Percentiles rank a stretch among this genome's conserved stretches.
Evolutionary conservation across 2,113 vertebrate species (phyloP).

Genomic region (Helogale parvula): DNA sequence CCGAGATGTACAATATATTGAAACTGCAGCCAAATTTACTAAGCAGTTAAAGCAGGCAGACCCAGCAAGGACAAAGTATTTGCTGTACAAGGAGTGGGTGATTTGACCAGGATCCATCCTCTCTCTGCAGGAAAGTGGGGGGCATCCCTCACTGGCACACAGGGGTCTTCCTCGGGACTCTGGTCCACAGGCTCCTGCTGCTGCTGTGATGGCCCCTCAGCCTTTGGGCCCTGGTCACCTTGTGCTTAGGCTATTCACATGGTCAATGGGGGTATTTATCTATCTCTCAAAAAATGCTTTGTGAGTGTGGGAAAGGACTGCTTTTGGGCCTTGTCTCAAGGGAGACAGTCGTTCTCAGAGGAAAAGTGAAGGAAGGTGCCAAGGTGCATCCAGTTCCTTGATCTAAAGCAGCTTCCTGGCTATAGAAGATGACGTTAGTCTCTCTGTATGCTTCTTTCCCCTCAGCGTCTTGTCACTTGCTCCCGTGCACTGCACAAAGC

Average conservation of each 20-base stretch:
- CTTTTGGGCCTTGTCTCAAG: background rate
- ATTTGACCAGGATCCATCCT: too few relatives aligned
- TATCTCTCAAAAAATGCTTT: background rate
- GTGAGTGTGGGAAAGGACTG: background rate
- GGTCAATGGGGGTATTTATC: background rate
- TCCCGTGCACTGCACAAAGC: background rate
- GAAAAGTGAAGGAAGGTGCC: background rate
- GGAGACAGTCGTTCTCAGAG: background rate
- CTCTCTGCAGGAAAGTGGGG: background rate
- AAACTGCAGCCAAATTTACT: background rate
- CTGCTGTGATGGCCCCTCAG: background rate
- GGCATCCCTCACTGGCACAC: rapidly evolving
- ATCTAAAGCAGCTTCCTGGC: background rate
- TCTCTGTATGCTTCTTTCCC: background rate
- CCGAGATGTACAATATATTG: background rate
- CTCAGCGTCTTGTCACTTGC: background rate
- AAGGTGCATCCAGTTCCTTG: background rate
- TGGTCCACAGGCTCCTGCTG: background rate
- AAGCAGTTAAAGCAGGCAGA: background rate
- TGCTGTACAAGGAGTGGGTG: background rate
- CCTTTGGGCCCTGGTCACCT: background rate
- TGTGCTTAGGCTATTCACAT: background rate
- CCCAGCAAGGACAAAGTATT: background rate
- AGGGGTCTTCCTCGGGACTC: background rate
- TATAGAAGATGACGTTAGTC: background rate